Conservation (phyloP, 2,113 vertebrate genomes). For the Ailurus styani region DNA sequence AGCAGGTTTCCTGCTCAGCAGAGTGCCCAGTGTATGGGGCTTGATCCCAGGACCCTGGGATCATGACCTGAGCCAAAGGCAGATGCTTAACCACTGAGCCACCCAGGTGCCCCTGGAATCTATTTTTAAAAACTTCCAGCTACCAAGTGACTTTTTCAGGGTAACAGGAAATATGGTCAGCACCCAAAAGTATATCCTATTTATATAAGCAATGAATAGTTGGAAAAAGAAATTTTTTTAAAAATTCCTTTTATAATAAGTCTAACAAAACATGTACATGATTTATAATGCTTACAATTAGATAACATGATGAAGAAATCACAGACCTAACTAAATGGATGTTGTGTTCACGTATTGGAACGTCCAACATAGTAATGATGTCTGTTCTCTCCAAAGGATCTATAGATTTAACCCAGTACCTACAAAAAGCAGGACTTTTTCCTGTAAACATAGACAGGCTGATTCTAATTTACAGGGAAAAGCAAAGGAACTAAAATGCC, state of each 20-base stretch:
- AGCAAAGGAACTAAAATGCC: background rate
- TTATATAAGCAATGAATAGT: background rate
- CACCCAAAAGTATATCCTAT: background rate
- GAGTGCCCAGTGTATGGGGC: no score
- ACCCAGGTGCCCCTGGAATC: background rate
- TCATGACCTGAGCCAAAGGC: no score
- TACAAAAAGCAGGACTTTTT: background rate
- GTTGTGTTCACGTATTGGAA: background rate
- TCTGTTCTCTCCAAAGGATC: background rate
- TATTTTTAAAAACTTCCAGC: background rate
- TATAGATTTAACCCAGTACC: background rate
- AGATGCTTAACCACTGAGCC: no score
- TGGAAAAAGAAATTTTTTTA: background rate
- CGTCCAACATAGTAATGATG: background rate
- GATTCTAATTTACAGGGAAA: background rate
- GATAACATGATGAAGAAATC: background rate
- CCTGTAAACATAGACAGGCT: background rate
- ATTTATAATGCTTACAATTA: background rate
- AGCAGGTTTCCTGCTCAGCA: no score
- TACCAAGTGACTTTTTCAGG: background rate
- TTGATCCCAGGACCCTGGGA: no score
- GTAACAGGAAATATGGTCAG: background rate
- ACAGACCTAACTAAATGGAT: background rate
- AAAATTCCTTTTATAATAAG: background rate
- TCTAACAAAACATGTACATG: background rate